A percentile compares a stretch with the other conserved stretches of the same genome.
These are phyloP conservation scores for Tetragnatha versicolor DNA, from an alignment of 1,140 invertebrate species.

Conservation along the genomic window DNA sequence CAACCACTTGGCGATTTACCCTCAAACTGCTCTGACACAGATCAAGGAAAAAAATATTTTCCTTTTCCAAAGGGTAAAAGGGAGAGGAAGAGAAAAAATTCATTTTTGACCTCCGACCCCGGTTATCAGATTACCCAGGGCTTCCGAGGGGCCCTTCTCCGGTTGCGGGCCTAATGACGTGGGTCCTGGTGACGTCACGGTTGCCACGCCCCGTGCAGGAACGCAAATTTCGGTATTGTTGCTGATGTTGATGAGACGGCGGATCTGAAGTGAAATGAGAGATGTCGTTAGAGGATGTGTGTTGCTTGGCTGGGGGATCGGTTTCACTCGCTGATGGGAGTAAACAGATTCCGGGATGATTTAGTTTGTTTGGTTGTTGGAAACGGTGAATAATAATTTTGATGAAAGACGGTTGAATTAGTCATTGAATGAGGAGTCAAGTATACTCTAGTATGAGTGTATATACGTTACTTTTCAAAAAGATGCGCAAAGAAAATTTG, in stretches of 20 bases:
- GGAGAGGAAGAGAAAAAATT: constrained; percentile 7
- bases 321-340: no score
- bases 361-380: no score
- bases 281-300: no score
- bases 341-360: no score
- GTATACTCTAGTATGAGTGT: no score
- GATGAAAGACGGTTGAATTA: no score
- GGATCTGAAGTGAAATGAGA: no score
- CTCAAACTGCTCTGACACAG: constrained; percentile 44
- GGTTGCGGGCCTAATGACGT: constrained; percentile 37
- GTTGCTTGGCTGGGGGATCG: no score
- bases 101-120: constrained; percentile 41
- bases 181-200: constrained; percentile 12
- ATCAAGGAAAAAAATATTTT: constrained; percentile 31
- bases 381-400: no score
- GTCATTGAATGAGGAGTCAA: no score
- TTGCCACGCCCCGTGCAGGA: constrained; percentile 27
- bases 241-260: constrained; percentile 1
- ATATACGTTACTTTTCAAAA: no score
- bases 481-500: no score
- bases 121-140: constrained; percentile 50
- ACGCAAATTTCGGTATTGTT: not conserved
- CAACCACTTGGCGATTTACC: constrained; percentile 43
- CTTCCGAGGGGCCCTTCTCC: constrained; percentile 40
- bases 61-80: constrained; percentile 31